Evolutionary conservation across 2,888 invertebrate species (phyloP), one percentile per base, ranked within the genome.

Genomic region (Athalia cordata): DNA sequence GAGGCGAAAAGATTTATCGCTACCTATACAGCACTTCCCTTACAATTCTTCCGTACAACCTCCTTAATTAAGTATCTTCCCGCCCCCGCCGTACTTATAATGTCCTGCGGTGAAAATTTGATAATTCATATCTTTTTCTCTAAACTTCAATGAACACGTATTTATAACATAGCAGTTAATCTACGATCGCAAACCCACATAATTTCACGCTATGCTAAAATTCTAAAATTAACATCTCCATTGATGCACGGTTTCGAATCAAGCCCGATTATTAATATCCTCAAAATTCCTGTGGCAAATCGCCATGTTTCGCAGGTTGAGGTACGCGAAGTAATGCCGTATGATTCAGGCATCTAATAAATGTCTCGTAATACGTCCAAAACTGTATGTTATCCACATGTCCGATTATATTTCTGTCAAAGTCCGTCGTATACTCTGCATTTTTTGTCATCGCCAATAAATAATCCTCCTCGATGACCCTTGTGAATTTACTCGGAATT

Each of bases 331-430:
- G 49, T 66, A 49, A 66, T 66, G 49, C 13, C 47, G 11, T 15
- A 49, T 66, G 66, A 66, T 66, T 66, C 66, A 66, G 66, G 49
- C 49, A 9, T 66, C 66, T 66, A 66, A 66, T 49, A 49, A 66
- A 66, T 66, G 66, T 66, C 49, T n/a, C 13, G 66, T 49, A 49
- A 66, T 29, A 29, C 29, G 15, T 66, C 47, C 59, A 59, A 11
- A 49, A 49, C 49, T 15, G 47, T 9, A 47, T 47, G 66, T n/a
- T 49, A 49, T 66, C 13, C 45, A n/a, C n/a, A 29, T 64, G 11
- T 49, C 7, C n/a, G 6, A 49, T 49, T 66, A 5, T 59, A 59
- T 15, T 61, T 15, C 6, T n/a, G 5, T 64, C 45, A n/a, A 9
- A 62, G 62, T 62, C 29, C 43, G 62, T 0, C 9, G 29, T 62